A percentile compares a stretch with the other conserved stretches of the same genome.
Conservation (phyloP, 2,888 invertebrate genomes). For the Rhyacophila evoluta region DNA sequence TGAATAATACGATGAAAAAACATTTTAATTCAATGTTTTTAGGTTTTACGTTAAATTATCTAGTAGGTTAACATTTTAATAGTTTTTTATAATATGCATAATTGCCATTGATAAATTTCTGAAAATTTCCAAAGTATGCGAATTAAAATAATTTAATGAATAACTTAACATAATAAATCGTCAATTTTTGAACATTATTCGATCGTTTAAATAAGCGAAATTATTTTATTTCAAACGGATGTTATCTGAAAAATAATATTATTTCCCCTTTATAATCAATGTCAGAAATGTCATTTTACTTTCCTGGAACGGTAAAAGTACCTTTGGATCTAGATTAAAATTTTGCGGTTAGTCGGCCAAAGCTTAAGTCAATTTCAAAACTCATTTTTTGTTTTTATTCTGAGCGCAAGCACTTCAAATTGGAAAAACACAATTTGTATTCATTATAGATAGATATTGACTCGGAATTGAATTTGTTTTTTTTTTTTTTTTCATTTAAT, state of each 20-base stretch:
- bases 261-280: background rate
- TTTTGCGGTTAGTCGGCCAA: conserved; percentile 17
- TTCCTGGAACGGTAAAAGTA: background rate
- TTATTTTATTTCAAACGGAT: background rate
- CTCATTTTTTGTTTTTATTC: conserved; percentile 15
- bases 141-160: too few relatives aligned
- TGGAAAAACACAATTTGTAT: conserved; percentile 8
- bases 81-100: too few relatives aligned
- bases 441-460: conserved; percentile 24
- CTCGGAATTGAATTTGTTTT: background rate
- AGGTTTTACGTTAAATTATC: too few relatives aligned
- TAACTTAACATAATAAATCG: too few relatives aligned
- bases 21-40: too few relatives aligned
- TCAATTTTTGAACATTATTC: too few relatives aligned
- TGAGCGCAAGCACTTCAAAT: conserved; percentile 3
- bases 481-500: background rate
- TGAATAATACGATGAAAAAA: too few relatives aligned
- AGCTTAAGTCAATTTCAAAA: conserved; percentile 13
- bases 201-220: too few relatives aligned
- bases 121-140: too few relatives aligned
- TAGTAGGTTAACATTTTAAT: too few relatives aligned
- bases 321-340: background rate
- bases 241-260: background rate
- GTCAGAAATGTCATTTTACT: background rate
- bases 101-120: too few relatives aligned